These are phyloP conservation scores for Drosophila nannoptera DNA, from an alignment of 1,140 invertebrate species.

Conservation along the genomic window DNA sequence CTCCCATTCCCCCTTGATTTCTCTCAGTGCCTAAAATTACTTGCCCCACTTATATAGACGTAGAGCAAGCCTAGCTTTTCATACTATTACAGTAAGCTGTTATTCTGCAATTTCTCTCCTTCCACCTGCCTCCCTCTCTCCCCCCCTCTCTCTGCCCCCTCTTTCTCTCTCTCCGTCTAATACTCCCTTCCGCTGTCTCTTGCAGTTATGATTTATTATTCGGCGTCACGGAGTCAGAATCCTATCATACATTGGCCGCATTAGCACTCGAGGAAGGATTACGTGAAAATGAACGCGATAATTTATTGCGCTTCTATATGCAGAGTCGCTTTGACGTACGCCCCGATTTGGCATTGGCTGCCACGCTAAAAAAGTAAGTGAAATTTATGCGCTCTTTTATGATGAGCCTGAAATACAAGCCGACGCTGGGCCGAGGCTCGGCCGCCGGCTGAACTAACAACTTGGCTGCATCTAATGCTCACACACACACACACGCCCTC, in stretches of 20 bases:
- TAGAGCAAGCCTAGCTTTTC: conserved; percentile 17
- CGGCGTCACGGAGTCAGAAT: conserved; percentile 93
- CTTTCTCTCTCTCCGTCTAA: conserved; percentile 7
- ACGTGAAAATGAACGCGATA: conserved; percentile 86
- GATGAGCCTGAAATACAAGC: conserved; percentile 43
- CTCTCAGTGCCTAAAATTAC: conserved; percentile 31
- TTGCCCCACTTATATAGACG: conserved; percentile 8
- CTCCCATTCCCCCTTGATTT: neutral
- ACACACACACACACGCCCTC: conserved; percentile 1
- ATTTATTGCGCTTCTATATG: conserved; percentile 88
- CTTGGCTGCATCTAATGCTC: conserved; percentile 58
- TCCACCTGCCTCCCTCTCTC: neutral
- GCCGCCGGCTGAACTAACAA: conserved; percentile 33
- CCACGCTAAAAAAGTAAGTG: conserved; percentile 85
- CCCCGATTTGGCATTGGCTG: conserved; percentile 82
- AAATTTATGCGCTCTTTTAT: conserved; percentile 78
- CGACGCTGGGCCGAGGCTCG: neutral
- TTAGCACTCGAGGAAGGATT: conserved; percentile 88
- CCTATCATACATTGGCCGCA: conserved; percentile 86
- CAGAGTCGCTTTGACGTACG: conserved; percentile 83
- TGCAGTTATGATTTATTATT: conserved; percentile 91
- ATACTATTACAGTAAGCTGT: conserved; percentile 17
- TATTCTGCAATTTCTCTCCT: conserved; percentile 4
- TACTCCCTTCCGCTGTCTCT: conserved; percentile 38
- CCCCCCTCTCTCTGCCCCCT: conserved; percentile 4